These are phyloP conservation scores for Trichogramma evanescens DNA, from an alignment of 2,888 invertebrate species.

Conservation along the genomic window DNA sequence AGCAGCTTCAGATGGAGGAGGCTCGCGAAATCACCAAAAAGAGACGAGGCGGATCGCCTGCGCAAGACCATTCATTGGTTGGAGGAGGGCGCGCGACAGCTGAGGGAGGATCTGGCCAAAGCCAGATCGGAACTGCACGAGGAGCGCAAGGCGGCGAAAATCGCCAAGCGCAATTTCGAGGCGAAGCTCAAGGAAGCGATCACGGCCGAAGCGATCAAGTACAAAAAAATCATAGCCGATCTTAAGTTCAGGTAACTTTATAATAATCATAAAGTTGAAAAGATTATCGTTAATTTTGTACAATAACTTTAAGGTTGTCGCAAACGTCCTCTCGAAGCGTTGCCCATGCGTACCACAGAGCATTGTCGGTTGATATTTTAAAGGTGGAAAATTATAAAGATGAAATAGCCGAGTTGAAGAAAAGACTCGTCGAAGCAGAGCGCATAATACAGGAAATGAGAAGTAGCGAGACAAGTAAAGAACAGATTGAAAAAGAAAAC, in stretches of 20 bases:
- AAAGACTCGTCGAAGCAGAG: conserved; percentile 35
- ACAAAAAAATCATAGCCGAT: conserved; percentile 32
- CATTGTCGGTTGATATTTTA: conserved; percentile 27
- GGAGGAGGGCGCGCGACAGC: conserved; percentile 33
- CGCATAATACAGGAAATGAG: conserved; percentile 27
- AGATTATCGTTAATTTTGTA: neutral
- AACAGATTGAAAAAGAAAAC: too few relatives aligned
- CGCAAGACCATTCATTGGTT: conserved; percentile 39
- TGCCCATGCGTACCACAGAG: conserved; percentile 16
- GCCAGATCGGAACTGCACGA: conserved; percentile 35
- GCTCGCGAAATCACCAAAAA: neutral
- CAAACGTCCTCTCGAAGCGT: conserved; percentile 23
- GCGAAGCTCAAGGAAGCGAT: conserved; percentile 30
- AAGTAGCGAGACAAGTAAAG: too few relatives aligned
- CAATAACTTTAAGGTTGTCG: conserved; percentile 16
- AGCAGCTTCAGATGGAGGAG: neutral
- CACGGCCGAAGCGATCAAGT: conserved; percentile 32
- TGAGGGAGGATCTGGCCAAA: conserved; percentile 36
- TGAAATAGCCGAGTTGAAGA: conserved; percentile 31
- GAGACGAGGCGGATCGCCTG: conserved; percentile 29
- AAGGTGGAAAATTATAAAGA: conserved; percentile 34
- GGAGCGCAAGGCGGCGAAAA: conserved; percentile 32
- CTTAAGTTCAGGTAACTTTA: conserved; percentile 30
- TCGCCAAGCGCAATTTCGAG: conserved; percentile 32
- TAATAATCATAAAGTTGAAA: neutral